These are phyloP conservation scores for Nomada fabriciana DNA, from an alignment of 2,888 invertebrate species.

Conservation along the genomic window DNA sequence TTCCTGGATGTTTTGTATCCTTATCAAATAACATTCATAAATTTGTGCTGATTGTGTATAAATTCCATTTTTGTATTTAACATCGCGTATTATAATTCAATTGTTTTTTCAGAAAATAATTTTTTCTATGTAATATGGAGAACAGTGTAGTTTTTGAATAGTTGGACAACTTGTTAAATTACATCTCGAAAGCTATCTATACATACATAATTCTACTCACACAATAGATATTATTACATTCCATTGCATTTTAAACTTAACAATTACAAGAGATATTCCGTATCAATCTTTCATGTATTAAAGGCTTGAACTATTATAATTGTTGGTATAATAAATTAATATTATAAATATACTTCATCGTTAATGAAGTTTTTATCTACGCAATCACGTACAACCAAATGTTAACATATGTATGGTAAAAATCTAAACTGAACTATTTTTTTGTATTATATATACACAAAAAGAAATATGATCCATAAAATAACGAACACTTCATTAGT, in stretches of 20 bases:
- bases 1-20: constrained; percentile 47
- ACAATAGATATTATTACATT: constrained; percentile 24
- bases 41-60: constrained; percentile 61
- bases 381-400: constrained; percentile 11
- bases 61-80: constrained; percentile 52
- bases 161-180: constrained; percentile 41
- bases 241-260: constrained; percentile 28
- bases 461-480: constrained; percentile 2
- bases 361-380: constrained; percentile 9
- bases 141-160: constrained; percentile 54
- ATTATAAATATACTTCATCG: constrained; percentile 1
- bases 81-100: constrained; percentile 52
- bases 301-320: constrained; percentile 14
- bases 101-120: constrained; percentile 51
- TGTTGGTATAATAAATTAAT: constrained; percentile 14
- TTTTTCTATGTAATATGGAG: constrained; percentile 45
- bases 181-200: constrained; percentile 38
- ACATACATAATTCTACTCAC: constrained; percentile 21
- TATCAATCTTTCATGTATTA: constrained; percentile 18
- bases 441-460: constrained; percentile 13
- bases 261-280: constrained; percentile 21
- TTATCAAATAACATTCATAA: constrained; percentile 63
- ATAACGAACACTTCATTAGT: constrained; percentile 28
- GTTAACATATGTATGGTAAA: constrained; percentile 8
- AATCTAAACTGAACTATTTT: constrained; percentile 13